Percentiles rank a stretch among this genome's conserved stretches.
These are phyloP conservation scores for Aphidius ervi DNA, from an alignment of 1,140 invertebrate genomes.

Conservation along the genomic window DNA sequence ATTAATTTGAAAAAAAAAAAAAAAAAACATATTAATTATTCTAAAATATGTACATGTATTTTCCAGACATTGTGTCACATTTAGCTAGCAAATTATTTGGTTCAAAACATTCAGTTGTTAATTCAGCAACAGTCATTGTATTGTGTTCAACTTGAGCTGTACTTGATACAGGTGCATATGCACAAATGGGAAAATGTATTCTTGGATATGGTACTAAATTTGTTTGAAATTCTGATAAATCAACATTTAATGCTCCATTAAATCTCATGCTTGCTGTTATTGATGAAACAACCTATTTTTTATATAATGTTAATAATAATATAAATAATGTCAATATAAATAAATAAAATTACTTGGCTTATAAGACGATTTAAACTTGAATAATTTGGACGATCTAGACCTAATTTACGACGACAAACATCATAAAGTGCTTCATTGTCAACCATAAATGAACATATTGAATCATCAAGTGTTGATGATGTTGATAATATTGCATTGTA, in stretches of 20 bases:
- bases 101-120: constrained; percentile 53
- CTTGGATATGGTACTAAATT: constrained; percentile 45
- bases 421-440: constrained; percentile 70
- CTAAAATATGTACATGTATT: constrained; percentile 46
- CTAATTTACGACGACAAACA: constrained; percentile 62
- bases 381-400: constrained; percentile 62
- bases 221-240: constrained; percentile 62
- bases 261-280: constrained; percentile 61
- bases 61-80: constrained; percentile 49
- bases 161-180: constrained; percentile 61
- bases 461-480: constrained; percentile 61
- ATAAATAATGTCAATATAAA: too few relatives aligned
- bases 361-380: constrained; percentile 59
- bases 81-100: constrained; percentile 59
- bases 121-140: constrained; percentile 46
- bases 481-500: constrained; percentile 66
- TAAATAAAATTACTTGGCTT: constrained; percentile 49
- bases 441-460: constrained; percentile 62
- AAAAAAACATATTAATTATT: too few relatives aligned
- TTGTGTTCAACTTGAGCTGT: constrained; percentile 58
- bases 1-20: too few relatives aligned
- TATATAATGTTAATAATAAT: too few relatives aligned
- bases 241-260: constrained; percentile 69
- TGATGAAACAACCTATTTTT: constrained; percentile 45
- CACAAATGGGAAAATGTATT: constrained; percentile 51